Percentiles rank a stretch among this genome's conserved stretches.
phyloP scores from a whole-genome alignment of 2,888 invertebrate genomes.

The Calameuta filiformis region DNA sequence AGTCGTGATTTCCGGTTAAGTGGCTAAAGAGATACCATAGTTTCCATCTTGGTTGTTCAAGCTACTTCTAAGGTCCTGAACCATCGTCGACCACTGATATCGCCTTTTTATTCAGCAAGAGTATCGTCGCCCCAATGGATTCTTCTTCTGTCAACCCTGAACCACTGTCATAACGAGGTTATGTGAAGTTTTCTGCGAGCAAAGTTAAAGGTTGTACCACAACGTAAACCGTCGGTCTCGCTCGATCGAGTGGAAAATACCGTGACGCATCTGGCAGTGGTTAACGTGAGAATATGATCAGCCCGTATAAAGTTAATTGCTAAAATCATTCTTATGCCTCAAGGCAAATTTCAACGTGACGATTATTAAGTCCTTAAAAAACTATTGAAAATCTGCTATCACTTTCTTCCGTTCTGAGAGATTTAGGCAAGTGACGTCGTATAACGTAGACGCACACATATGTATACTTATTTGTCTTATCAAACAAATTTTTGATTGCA shows the following conservation, averaged over 20 bases:
- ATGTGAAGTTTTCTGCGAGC: neutral
- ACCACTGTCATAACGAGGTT: neutral
- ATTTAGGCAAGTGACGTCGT: neutral
- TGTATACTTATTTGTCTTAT: slow-evolving; percentile 15
- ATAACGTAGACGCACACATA: neutral
- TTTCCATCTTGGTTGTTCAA: neutral
- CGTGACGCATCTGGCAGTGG: neutral
- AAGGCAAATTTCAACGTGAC: neutral
- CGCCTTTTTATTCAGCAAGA: neutral
- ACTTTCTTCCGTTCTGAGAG: neutral
- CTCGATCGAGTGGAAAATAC: neutral
- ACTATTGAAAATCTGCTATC: neutral
- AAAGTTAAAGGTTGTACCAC: neutral
- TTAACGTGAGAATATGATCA: neutral
- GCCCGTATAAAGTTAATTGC: neutral
- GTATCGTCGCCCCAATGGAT: neutral
- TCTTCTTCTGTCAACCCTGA: neutral
- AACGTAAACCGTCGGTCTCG: neutral
- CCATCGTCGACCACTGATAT: neutral
- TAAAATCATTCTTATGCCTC: neutral
- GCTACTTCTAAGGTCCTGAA: neutral
- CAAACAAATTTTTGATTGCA: neutral
- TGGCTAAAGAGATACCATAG: neutral
- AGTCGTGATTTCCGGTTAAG: no score
- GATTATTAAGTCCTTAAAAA: neutral